phyloP scores from a whole-genome alignment of 1,140 invertebrate genomes.

The roundworm (Caenorhabditis elegans) region DNA sequence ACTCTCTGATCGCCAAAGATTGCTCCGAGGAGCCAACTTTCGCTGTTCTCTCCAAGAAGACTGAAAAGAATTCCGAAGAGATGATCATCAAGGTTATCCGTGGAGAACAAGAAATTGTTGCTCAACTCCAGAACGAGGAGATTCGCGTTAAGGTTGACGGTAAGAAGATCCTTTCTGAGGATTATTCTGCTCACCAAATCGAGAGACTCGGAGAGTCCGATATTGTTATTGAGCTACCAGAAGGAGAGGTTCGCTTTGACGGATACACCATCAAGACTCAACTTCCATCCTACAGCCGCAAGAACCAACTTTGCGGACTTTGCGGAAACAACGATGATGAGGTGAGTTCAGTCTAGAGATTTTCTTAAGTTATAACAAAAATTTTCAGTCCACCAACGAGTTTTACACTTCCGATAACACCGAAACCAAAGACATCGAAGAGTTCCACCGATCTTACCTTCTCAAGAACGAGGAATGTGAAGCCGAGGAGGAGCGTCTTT shows the following conservation, averaged over 20 bases:
- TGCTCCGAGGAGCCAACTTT: slow-evolving; percentile 55
- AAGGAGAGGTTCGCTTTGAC: slow-evolving; percentile 52
- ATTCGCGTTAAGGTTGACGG: slow-evolving; percentile 42
- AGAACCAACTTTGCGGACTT: slow-evolving; percentile 48
- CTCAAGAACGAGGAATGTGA: slow-evolving; percentile 36
- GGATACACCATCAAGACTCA: slow-evolving; percentile 46
- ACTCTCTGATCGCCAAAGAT: slow-evolving; percentile 57
- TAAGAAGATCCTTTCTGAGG: slow-evolving; percentile 9
- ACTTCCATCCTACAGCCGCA: slow-evolving; percentile 17
- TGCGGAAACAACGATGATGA: slow-evolving; percentile 46
- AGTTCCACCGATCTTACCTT: slow-evolving; percentile 45
- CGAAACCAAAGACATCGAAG: slow-evolving; percentile 40
- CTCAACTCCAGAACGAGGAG: slow-evolving; percentile 22
- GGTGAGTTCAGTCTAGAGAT: background rate
- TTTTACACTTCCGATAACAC: slow-evolving; percentile 32
- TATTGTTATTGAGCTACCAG: slow-evolving; percentile 39
- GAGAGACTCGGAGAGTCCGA: slow-evolving; percentile 37
- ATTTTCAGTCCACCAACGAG: slow-evolving; percentile 28
- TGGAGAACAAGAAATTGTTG: slow-evolving; percentile 37
- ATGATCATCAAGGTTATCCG: slow-evolving; percentile 50
- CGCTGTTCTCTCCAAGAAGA: slow-evolving; percentile 53
- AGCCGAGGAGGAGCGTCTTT: slow-evolving; percentile 32
- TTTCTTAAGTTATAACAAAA: background rate
- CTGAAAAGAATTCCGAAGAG: slow-evolving; percentile 37
- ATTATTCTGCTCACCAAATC: slow-evolving; percentile 36